Evolutionary conservation across 2,888 invertebrate species (phyloP), one percentile per base, ranked within the genome.

Genomic region (Dermolepida albohirtum): DNA sequence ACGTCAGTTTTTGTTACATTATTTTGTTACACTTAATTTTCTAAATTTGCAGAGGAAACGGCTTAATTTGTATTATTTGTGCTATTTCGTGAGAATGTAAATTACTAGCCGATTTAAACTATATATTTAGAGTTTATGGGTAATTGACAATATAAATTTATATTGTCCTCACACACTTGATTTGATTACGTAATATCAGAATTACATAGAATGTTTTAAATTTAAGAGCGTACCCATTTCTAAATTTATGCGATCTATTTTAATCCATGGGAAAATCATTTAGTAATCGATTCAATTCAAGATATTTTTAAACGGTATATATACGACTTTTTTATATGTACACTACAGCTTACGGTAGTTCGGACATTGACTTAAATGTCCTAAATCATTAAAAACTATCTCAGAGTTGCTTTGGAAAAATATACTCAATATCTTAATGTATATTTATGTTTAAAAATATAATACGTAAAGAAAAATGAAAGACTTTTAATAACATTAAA

Each of bases 221-320:
- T 62, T 47, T 34, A 29, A 47, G 47, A 47, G 43, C 47, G 16
- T 29, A 54, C 41, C 54, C 34, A 34, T 17, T 12, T 29, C 16
- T 41, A 40, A 40, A 54, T 54, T 54, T 54, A 54, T 29, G n/a
- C 54, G 34, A 62, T n/a, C 59, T 34, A 62, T 62, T 62, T 64
- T 44, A 11, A 44, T 41, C 27, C 54, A 52, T 64, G 64, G 54
- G 64, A 64, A 64, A 64, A 64, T 54, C 43, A 64, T 43, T 64
- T 64, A 44, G n/a, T 34, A 17, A 27, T 44, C 52, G 44, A 64
- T 64, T 43, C 52, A 34, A 54, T n/a, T 22, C 5, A 29, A 11
- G 14, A 12, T n/a, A 29, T 8, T 14, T 54, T 40, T 54, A 10
- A 1, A 5, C 2, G 50, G 17, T 2, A 22, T 12, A 43, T 65